Evolutionary conservation across 2,888 invertebrate species (phyloP).

Genomic region (Brenthis daphne): DNA sequence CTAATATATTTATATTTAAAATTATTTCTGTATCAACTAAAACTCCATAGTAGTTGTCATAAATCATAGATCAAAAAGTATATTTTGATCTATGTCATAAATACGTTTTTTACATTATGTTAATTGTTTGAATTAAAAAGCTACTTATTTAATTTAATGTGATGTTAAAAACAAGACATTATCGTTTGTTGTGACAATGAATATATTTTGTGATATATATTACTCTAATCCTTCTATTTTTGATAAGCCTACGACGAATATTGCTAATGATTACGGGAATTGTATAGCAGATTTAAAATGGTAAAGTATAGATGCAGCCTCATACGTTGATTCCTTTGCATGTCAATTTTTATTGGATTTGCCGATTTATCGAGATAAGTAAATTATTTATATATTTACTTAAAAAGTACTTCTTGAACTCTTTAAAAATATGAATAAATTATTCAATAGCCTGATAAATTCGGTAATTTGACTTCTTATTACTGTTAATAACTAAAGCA

Average conservation of each 20-base stretch:
- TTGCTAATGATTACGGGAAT: constrained; percentile 70
- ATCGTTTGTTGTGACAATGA: constrained; percentile 71
- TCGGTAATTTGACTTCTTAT: not conserved
- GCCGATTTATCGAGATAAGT: constrained; percentile 20
- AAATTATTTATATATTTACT: not conserved
- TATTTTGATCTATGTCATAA: too few relatives aligned
- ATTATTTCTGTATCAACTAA: too few relatives aligned
- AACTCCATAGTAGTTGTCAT: too few relatives aligned
- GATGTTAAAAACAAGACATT: constrained; percentile 74
- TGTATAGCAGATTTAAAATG: constrained; percentile 62
- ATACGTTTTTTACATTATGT: too few relatives aligned
- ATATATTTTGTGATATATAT: constrained; percentile 82
- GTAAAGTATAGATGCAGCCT: constrained; percentile 48
- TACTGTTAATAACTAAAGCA: not conserved
- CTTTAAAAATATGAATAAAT: too few relatives aligned
- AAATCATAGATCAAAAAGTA: too few relatives aligned
- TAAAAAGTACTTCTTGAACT: too few relatives aligned
- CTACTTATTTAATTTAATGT: constrained; percentile 23
- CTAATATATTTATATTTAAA: too few relatives aligned
- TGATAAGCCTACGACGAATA: constrained; percentile 78
- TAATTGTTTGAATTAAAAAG: not conserved
- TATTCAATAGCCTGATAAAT: too few relatives aligned
- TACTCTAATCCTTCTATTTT: constrained; percentile 81
- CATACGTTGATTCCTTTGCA: constrained; percentile 48
- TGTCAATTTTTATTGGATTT: constrained; percentile 41